Evolutionary conservation across 2,888 invertebrate genomes (phyloP).

Genomic region (Lasius platythorax): DNA sequence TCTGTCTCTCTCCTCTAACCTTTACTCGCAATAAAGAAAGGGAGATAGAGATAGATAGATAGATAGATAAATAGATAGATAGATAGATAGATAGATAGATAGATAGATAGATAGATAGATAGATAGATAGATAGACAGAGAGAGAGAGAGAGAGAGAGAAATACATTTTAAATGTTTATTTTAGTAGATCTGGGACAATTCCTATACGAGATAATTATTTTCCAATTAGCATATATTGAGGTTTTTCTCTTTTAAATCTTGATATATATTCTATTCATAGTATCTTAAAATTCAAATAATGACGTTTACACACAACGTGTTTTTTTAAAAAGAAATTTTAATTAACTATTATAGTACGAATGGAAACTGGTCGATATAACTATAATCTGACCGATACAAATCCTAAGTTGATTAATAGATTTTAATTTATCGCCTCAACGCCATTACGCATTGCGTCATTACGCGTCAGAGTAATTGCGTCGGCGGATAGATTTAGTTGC

Average conservation of each 20-base stretch:
- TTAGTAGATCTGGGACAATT: not conserved
- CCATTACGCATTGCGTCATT: slow-evolving; percentile 6
- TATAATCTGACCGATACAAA: not conserved
- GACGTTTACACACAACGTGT: not conserved
- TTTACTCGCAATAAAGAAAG: not conserved
- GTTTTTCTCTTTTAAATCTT: not conserved
- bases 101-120: not conserved
- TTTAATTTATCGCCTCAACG: not conserved
- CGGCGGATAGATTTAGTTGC: not conserved
- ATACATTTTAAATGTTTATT: slow-evolving; percentile 4
- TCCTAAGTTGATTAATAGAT: not conserved
- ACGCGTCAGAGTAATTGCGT: not conserved
- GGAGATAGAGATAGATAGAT: not conserved
- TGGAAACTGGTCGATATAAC: not conserved
- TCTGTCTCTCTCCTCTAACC: not conserved
- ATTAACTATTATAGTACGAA: not conserved
- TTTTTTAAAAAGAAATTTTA: not conserved
- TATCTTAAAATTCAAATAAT: not conserved
- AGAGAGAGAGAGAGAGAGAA: not conserved
- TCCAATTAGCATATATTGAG: not conserved
- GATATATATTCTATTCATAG: not conserved
- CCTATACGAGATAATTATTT: not conserved
- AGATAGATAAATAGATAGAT: not conserved
- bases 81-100: not conserved
- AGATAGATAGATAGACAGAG: not conserved